Evolutionary conservation across 2,888 invertebrate species (phyloP), one percentile per base, ranked within the genome.

Genomic region (Temnothorax ravouxi): DNA sequence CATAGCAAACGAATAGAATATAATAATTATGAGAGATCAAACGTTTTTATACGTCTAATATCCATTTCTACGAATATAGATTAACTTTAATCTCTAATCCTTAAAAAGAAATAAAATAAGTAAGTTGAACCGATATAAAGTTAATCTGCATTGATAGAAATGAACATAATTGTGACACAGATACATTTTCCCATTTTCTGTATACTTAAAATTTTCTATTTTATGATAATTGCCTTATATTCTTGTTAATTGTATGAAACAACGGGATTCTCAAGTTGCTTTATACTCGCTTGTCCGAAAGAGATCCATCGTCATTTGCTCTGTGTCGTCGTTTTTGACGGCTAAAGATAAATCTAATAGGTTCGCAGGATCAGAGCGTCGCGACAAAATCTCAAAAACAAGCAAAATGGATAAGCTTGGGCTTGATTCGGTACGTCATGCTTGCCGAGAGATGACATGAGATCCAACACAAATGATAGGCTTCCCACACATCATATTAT

Each of bases 341-440:
- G 85, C 89, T 89, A 88, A 92, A 89, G 91, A 92, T 91, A 91
- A 91, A 90, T 86, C 87, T 88, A 88, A 88, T 85, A 86, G 88
- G 82, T 84, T 84, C 64, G 85, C 59, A 62, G 29, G 80, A 75
- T 83, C 88, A 8, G 38, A 38, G 8, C 38, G 44, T 44, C 44
- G 86, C 83, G 81, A 64, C 85, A 83, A 34, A 47, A n/a, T 71
- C 64, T 81, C 86, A 88, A 87, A 90, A 89, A 90, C 82, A 82
- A 88, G 85, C 79, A 82, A 77, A 29, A 29, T 29, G 29, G n/a
- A n/a, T 2, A 29, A 29, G 29, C 3, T 29, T 29, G 29, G 29
- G 29, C 29, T 29, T 29, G 29, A 29, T 3, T 29, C 29, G 29
- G 29, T 29, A 29, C 29, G 29, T 29, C 29, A 29, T 29, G 29